Evolutionary conservation across 2,888 invertebrate genomes (phyloP).

Genomic region (Tortrix viridana): DNA sequence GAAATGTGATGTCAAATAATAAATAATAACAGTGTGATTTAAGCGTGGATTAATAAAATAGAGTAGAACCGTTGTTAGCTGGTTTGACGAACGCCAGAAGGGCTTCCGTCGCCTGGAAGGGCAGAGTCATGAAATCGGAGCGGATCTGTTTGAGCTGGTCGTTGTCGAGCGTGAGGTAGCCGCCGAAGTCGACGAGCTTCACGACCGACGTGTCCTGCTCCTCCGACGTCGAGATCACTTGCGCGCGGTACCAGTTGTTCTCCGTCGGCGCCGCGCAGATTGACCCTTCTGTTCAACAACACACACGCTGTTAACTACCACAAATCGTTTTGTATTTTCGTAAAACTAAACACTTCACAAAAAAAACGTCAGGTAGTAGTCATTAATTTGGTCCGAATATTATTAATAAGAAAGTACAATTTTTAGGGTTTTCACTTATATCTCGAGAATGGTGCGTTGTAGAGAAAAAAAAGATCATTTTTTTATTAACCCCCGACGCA

Average conservation of each 20-base stretch:
- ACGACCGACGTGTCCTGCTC: constrained; percentile 90
- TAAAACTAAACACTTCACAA: too few relatives aligned
- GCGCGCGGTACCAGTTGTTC: constrained; percentile 95
- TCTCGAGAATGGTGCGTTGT: too few relatives aligned
- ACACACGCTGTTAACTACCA: constrained; percentile 11
- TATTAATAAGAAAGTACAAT: too few relatives aligned
- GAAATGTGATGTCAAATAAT: constrained; percentile 1
- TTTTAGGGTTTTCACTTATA: too few relatives aligned
- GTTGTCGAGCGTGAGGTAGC: constrained; percentile 92
- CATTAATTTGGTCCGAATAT: too few relatives aligned
- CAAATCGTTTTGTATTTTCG: background rate
- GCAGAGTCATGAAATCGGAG: constrained; percentile 95
- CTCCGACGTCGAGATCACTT: constrained; percentile 88
- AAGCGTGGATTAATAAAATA: constrained; percentile 37
- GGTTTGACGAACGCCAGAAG: constrained; percentile 95
- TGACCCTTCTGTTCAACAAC: constrained; percentile 87
- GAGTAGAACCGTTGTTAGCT: constrained; percentile 85
- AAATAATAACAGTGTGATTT: constrained; percentile 3
- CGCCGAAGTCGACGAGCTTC: constrained; percentile 97
- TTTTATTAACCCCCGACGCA: too few relatives aligned
- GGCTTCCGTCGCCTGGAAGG: constrained; percentile 99
- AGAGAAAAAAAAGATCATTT: too few relatives aligned
- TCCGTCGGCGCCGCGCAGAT: constrained; percentile 94
- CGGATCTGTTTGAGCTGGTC: constrained; percentile 94
- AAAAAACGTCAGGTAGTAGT: too few relatives aligned